Percentiles rank a stretch among this genome's conserved stretches.
Evolutionary conservation across 2,113 vertebrate species (phyloP).

Genomic region (Takifugu flavidus): DNA sequence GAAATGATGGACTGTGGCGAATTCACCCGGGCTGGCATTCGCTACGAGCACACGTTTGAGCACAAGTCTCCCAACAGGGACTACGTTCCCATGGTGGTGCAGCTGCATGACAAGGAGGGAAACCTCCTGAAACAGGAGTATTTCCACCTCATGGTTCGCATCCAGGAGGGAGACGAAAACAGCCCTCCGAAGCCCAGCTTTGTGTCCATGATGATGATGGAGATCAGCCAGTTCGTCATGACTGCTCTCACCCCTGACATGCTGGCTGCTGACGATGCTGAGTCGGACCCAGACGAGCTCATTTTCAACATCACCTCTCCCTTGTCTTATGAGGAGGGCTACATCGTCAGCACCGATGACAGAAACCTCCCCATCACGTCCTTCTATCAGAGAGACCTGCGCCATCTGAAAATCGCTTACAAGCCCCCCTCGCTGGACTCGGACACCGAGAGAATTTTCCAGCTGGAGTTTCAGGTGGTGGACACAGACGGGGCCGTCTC

Average conservation of each 20-base stretch:
- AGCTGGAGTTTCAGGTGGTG: slow-evolving; percentile 87
- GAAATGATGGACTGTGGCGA: slow-evolving; percentile 84
- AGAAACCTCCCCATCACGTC: slow-evolving; percentile 88
- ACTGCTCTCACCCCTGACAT: slow-evolving; percentile 90
- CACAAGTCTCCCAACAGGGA: slow-evolving; percentile 85
- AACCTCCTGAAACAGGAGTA: slow-evolving; percentile 84
- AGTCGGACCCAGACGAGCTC: slow-evolving; percentile 80
- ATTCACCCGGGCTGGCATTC: slow-evolving; percentile 80
- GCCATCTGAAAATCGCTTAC: slow-evolving; percentile 88
- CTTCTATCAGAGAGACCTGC: slow-evolving; percentile 87
- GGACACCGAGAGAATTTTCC: slow-evolving; percentile 85
- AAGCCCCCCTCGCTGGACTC: slow-evolving; percentile 86
- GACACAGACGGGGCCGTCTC: slow-evolving; percentile 89
- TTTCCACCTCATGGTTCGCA: slow-evolving; percentile 88
- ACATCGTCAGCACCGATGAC: slow-evolving; percentile 93
- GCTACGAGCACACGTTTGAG: slow-evolving; percentile 83
- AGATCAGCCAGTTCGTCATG: slow-evolving; percentile 94
- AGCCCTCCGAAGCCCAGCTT: slow-evolving; percentile 89
- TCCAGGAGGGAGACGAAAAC: slow-evolving; percentile 83
- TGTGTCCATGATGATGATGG: slow-evolving; percentile 95
- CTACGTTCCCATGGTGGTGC: slow-evolving; percentile 88
- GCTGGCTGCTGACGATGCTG: slow-evolving; percentile 86
- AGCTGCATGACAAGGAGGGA: slow-evolving; percentile 78
- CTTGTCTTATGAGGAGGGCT: slow-evolving; percentile 84
- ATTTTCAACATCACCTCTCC: slow-evolving; percentile 91